These are phyloP conservation scores for Lethenteron camtschaticum DNA, from an alignment of 2,113 vertebrate species.

Conservation along the genomic window DNA sequence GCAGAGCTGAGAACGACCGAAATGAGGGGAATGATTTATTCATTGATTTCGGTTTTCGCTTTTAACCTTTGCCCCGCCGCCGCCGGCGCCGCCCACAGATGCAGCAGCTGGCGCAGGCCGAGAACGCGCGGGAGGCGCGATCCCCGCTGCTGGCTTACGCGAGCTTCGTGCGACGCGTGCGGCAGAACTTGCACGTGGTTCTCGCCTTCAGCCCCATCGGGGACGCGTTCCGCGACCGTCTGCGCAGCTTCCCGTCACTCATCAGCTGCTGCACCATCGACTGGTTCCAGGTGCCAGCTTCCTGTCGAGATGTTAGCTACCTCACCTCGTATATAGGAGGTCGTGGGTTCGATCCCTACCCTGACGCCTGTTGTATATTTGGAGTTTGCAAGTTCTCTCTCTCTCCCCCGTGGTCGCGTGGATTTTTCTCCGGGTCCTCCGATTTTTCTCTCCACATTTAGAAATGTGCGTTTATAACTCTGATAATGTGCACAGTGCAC, in stretches of 20 bases:
- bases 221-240: slow-evolving; percentile 16
- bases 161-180: slow-evolving; percentile 16
- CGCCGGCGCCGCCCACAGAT: no score
- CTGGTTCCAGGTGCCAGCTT: slow-evolving; percentile 15
- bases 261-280: slow-evolving; percentile 14
- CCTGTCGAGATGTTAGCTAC: neutral
- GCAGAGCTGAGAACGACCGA: no score
- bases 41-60: no score
- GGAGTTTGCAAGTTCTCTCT: neutral
- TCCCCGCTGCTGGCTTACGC: slow-evolving; percentile 11
- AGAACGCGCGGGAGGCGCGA: slow-evolving; percentile 17
- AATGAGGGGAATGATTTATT: no score
- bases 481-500: no score
- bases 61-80: no score
- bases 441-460: no score
- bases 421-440: no score
- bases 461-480: no score
- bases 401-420: neutral
- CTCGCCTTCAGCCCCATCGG: slow-evolving; percentile 13
- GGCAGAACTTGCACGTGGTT: slow-evolving; percentile 15
- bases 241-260: slow-evolving; percentile 13
- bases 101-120: slow-evolving; percentile 8
- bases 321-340: no score
- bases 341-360: neutral
- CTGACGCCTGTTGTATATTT: neutral